Base-by-base conservation (phyloP, 2,113 vertebrate species). In the Climacteris rufus region DNA sequence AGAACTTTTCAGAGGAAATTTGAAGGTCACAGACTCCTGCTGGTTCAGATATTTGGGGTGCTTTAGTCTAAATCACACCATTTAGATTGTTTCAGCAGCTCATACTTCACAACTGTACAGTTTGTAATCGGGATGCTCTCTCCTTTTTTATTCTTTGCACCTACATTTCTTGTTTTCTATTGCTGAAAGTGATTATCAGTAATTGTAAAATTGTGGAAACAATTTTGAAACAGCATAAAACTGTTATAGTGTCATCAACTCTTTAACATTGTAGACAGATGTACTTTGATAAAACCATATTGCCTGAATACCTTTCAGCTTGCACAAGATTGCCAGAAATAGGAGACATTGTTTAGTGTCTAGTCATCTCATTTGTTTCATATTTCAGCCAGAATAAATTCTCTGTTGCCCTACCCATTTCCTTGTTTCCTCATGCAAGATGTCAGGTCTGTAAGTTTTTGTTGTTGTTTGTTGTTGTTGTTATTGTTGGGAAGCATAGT, bases 341-440 rank as follows among this genome's bases (percentile, higher is more conserved):
- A 69, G 3, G 2, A 93, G 63, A 82, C 63, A 59, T 76, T 11
- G 1, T 68, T 89, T 76, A 64, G 40, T 82, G 87, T 75, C 89
- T 92, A 75, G 75, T 89, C 82, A 87, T 95, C 70, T 89, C 53
- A 69, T 66, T 91, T 80, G 68, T 83, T 94, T 68, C 28, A 6
- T 49, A 33, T 69, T 95, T 90, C 78, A 91, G 63, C 70, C 87
- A 95, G 81, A 83, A 80, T 70, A 92, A 94, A 93, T 77, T 94
- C 87, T 66, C 19, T 66, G 27, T 47, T 86, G 82, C 56, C 75
- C 82, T 83, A 70, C 86, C 83, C 70, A 77, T 90, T 88, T 93
- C 75, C 59, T 76, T 69, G 45, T 89, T 83, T 87, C 61, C 59
- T 87, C 53, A 57, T 3, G 3, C 70, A 81, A 69, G 28, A 76